Evolutionary conservation across 2,888 invertebrate species (phyloP), one percentile per base, ranked within the genome.

Genomic region (Chydorus sphaericus): DNA sequence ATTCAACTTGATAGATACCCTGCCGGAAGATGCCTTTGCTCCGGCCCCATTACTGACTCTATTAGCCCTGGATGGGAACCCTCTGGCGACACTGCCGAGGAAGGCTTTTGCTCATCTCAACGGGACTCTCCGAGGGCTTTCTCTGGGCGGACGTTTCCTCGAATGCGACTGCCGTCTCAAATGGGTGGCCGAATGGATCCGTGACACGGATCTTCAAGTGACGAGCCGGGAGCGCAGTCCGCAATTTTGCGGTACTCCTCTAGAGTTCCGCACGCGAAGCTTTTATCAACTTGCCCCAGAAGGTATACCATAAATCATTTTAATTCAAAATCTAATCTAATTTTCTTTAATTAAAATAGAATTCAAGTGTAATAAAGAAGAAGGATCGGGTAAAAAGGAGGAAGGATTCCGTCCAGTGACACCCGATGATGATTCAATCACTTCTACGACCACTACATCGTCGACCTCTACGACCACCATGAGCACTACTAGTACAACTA

Each of bases 181-280:
- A 8, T 92, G 92, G 92, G 83, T 91, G 58, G 82, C 86, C 59
- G 83, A 90, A 66, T 92, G 91, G 92, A 89, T 91, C 62, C 77
- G 82, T 54, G 82, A 82, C 61, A 83, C 83, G 14, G 90, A 91
- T 67, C 74, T 92, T 38, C 91, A 92, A 76, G 90, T 92, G 20
- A 91, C 91, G 11, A 90, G 90, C 60, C 77, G 91, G 44, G 92
- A 92, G 70, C 76, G 89, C 63, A 89, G 87, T 69, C 91, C 91
- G 7, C 91, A 92, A 69, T 92, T 91, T 70, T 92, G 91, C 66
- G 91, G 90, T 14, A 81, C 81, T 62, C 92, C 92, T 1, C 74
- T 80, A 1, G 75, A 81, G 60, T 82, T 91, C 64, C 78, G 85
- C 57, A 85, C 87, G 60, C 77, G 84, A 49, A 87, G 83, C 36